These are phyloP conservation scores for Bothrops alternatus DNA, from an alignment of 2,797 vertebrate species.

Conservation along the genomic window DNA sequence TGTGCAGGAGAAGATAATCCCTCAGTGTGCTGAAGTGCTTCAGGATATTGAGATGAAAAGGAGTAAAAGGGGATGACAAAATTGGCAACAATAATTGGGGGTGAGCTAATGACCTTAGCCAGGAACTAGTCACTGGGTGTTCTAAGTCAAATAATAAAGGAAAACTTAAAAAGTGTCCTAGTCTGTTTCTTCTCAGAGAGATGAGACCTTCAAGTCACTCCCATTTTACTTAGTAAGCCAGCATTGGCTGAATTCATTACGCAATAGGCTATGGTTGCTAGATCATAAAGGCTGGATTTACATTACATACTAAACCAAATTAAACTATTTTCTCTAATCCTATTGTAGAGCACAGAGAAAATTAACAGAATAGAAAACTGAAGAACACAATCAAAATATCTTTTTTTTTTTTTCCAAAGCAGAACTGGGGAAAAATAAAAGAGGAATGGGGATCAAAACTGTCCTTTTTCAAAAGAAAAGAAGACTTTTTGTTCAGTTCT, in stretches of 20 bases:
- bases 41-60: constrained; percentile 38
- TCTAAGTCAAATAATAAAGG: constrained; percentile 42
- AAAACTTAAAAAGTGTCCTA: constrained; percentile 26
- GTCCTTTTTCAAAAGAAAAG: background rate
- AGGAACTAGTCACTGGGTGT: constrained; percentile 52
- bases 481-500: background rate
- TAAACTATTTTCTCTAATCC: background rate
- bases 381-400: background rate
- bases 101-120: constrained; percentile 50
- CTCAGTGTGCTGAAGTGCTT: background rate
- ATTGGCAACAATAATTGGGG: constrained; percentile 50
- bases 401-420: background rate
- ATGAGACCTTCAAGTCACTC: background rate
- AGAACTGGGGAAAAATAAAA: background rate
- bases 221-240: background rate
- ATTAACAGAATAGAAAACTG: background rate
- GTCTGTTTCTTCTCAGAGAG: constrained; percentile 42
- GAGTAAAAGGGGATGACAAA: constrained; percentile 57
- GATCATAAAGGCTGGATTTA: background rate
- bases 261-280: background rate
- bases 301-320: background rate
- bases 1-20: constrained; percentile 32
- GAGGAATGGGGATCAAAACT: background rate
- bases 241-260: background rate
- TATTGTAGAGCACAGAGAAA: background rate